These are phyloP conservation scores for Micropoecilia bifurca DNA, from an alignment of 2,797 vertebrate genomes.

Conservation along the genomic window DNA sequence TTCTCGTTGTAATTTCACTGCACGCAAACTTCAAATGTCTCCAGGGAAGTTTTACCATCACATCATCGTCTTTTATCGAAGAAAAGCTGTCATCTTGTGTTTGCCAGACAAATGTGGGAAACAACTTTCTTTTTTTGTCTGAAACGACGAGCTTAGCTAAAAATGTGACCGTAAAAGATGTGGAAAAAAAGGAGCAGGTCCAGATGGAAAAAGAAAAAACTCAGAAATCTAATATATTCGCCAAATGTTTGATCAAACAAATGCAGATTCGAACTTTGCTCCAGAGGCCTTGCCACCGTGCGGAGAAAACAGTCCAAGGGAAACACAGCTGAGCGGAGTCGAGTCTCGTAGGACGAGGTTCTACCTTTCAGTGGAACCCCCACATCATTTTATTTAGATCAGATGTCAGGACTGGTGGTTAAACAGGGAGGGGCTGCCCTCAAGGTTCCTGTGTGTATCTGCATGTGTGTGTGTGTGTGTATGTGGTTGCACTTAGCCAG, in stretches of 20 bases:
- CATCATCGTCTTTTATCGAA: slow-evolving; percentile 33
- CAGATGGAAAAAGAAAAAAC: background rate
- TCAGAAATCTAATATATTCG: background rate
- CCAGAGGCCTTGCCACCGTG: slow-evolving; percentile 30
- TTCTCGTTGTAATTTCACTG: slow-evolving; percentile 21
- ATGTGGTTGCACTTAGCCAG: slow-evolving; percentile 50
- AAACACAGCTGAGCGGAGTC: slow-evolving; percentile 53
- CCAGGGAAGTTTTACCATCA: slow-evolving; percentile 29
- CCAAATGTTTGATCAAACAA: slow-evolving; percentile 20
- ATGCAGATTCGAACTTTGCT: slow-evolving; percentile 13
- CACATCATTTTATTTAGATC: slow-evolving; percentile 70
- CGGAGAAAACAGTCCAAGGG: slow-evolving; percentile 39
- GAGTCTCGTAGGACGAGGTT: slow-evolving; percentile 51
- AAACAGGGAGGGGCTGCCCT: slow-evolving; percentile 67
- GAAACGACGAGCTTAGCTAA: background rate
- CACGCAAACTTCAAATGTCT: slow-evolving; percentile 33
- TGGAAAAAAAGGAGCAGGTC: background rate
- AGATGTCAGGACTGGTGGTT: slow-evolving; percentile 74
- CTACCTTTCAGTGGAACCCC: slow-evolving; percentile 49
- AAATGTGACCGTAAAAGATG: background rate
- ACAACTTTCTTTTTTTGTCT: background rate
- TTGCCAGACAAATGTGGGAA: slow-evolving; percentile 20
- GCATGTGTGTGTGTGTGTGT: slow-evolving; percentile 35
- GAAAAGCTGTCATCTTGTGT: slow-evolving; percentile 16
- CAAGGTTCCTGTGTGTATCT: slow-evolving; percentile 35